Percentiles rank a stretch among this genome's conserved stretches.
These are phyloP conservation scores for Apis cerana DNA, from an alignment of 1,140 invertebrate genomes.

Conservation along the genomic window DNA sequence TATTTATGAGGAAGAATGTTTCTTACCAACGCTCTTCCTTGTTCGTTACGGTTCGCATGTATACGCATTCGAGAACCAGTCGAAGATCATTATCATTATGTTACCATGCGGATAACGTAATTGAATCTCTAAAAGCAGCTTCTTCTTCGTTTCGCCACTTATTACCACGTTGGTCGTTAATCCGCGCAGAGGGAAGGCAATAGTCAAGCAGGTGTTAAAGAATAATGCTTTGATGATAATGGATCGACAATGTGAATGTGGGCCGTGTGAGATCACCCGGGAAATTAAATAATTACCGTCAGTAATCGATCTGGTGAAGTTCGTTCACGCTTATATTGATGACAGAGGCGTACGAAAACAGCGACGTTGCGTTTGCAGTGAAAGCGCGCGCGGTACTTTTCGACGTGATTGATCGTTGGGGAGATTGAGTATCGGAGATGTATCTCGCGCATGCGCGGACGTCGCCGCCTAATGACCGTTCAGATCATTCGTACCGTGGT, in stretches of 20 bases:
- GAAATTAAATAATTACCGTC: slow-evolving; percentile 53
- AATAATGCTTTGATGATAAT: slow-evolving; percentile 23
- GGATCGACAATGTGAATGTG: background rate
- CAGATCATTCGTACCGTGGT: background rate
- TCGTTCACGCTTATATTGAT: slow-evolving; percentile 32
- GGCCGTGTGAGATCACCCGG: slow-evolving; percentile 24
- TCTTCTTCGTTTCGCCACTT: background rate
- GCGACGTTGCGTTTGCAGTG: slow-evolving; percentile 27
- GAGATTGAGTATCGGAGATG: slow-evolving; percentile 58
- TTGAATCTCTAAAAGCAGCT: slow-evolving; percentile 29
- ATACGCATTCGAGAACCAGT: background rate
- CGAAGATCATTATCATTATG: slow-evolving; percentile 21
- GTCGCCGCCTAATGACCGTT: slow-evolving; percentile 44
- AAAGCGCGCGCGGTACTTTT: slow-evolving; percentile 55
- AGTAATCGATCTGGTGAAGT: slow-evolving; percentile 48
- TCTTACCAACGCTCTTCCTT: background rate
- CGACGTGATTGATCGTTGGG: slow-evolving; percentile 56
- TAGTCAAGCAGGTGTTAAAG: slow-evolving; percentile 13
- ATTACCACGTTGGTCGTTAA: slow-evolving; percentile 26
- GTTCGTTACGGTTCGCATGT: background rate
- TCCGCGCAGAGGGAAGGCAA: slow-evolving; percentile 12
- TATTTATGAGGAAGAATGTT: background rate
- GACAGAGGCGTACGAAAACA: slow-evolving; percentile 31
- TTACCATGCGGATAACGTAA: slow-evolving; percentile 28
- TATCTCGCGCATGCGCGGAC: slow-evolving; percentile 45